Percentiles rank a stretch among this genome's conserved stretches.
These are phyloP conservation scores for Lycocerus yunnanus DNA, from an alignment of 2,888 invertebrate species.

Conservation along the genomic window DNA sequence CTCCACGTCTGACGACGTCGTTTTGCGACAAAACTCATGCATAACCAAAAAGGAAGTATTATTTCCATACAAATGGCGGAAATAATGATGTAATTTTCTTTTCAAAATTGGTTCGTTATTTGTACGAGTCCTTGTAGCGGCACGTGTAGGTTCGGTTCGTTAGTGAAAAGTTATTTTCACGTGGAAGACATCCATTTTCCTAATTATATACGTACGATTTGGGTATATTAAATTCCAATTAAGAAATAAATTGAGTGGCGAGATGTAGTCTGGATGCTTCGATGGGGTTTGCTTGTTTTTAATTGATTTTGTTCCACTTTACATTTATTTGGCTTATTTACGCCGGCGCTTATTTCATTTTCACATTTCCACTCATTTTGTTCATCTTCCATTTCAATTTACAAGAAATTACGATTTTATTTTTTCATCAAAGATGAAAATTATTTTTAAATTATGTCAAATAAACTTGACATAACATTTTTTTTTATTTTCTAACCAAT, in stretches of 20 bases:
- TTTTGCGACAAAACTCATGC: neutral
- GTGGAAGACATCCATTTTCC: conserved; percentile 16
- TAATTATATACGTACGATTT: neutral
- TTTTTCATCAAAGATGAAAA: no score
- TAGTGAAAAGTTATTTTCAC: conserved; percentile 4
- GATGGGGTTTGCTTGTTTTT: neutral
- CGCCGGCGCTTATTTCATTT: no score
- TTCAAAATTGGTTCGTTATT: neutral
- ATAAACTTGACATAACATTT: no score
- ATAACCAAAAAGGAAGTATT: neutral
- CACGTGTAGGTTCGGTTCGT: conserved; percentile 11
- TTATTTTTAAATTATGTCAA: no score
- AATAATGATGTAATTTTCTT: neutral
- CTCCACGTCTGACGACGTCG: neutral
- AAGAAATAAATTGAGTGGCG: conserved; percentile 18
- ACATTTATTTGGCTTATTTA: neutral
- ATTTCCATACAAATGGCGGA: neutral
- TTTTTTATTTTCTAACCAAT: no score
- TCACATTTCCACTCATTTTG: no score
- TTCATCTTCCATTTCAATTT: no score
- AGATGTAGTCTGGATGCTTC: conserved; percentile 13
- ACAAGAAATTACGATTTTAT: no score
- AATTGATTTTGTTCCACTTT: neutral
- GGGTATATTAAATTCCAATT: conserved; percentile 18
- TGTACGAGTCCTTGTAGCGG: neutral